Percentiles rank a stretch among this genome's conserved stretches.
phyloP scores from a whole-genome alignment of 1,140 invertebrate species.

The Diachasmimorpha longicaudata region DNA sequence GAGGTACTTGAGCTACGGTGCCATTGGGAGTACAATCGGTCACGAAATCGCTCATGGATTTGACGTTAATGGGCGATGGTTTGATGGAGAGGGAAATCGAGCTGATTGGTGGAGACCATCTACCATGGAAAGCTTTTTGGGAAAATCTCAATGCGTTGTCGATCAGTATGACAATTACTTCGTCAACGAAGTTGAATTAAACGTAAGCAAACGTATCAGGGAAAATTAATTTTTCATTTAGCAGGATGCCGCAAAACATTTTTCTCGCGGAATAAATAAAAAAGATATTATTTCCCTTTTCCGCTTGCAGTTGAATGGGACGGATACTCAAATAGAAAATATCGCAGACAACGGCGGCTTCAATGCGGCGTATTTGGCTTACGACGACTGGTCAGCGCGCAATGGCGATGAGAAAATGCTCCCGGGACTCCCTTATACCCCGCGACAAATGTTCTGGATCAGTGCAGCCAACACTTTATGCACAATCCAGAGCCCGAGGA shows the following conservation, averaged over 20 bases:
- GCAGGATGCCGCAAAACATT: no score
- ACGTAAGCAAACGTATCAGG: slow-evolving; percentile 62
- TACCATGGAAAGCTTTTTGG: slow-evolving; percentile 76
- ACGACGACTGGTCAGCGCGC: slow-evolving; percentile 72
- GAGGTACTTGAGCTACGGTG: slow-evolving; percentile 90
- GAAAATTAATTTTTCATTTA: no score
- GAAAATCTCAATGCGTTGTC: slow-evolving; percentile 84
- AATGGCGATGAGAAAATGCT: slow-evolving; percentile 71
- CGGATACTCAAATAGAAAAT: slow-evolving; percentile 89
- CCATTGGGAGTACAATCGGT: slow-evolving; percentile 90
- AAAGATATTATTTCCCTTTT: background rate
- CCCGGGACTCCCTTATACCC: slow-evolving; percentile 51
- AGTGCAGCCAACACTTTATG: slow-evolving; percentile 62
- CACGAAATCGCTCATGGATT: slow-evolving; percentile 95
- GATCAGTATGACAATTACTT: slow-evolving; percentile 88
- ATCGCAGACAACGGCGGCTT: slow-evolving; percentile 91
- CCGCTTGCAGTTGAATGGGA: slow-evolving; percentile 75
- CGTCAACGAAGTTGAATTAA: slow-evolving; percentile 71
- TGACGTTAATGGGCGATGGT: slow-evolving; percentile 89
- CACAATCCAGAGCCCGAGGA: slow-evolving; percentile 67
- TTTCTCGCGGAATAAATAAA: no score
- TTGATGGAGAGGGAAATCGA: slow-evolving; percentile 87
- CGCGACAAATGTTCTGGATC: slow-evolving; percentile 25
- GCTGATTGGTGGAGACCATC: slow-evolving; percentile 82
- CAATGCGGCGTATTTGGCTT: slow-evolving; percentile 85